phyloP scores from a whole-genome alignment of 2,888 invertebrate genomes.

The Drosophila hawaiiensis region DNA sequence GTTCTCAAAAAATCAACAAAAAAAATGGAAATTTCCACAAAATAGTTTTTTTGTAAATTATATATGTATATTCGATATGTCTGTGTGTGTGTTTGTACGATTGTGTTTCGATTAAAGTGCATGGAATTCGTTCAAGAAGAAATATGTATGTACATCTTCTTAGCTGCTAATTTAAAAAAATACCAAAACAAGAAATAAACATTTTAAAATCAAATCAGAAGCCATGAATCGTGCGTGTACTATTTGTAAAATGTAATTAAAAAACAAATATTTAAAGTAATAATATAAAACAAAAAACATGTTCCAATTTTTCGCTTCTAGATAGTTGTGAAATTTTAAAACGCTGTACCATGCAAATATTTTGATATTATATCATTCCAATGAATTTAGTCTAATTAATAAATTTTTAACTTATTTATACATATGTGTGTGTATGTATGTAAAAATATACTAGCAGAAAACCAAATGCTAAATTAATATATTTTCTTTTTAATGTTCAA shows the following conservation, averaged over 20 bases:
- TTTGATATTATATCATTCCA: constrained; percentile 84
- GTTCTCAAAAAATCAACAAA: constrained; percentile 14
- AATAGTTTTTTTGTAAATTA: constrained; percentile 54
- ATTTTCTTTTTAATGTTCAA: constrained; percentile 81
- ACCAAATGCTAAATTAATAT: constrained; percentile 65
- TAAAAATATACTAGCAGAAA: constrained; percentile 32
- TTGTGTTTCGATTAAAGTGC: constrained; percentile 48
- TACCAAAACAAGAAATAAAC: constrained; percentile 12
- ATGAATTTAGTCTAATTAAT: constrained; percentile 84
- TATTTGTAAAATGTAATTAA: constrained; percentile 64
- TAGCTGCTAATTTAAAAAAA: constrained; percentile 28
- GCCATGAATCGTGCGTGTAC: constrained; percentile 61
- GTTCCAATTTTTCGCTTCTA: constrained; percentile 77
- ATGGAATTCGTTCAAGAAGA: constrained; percentile 31
- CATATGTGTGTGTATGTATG: constrained; percentile 65
- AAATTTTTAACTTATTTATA: constrained; percentile 81
- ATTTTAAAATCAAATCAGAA: constrained; percentile 49
- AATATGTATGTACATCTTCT: constrained; percentile 27
- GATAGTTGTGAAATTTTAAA: constrained; percentile 80
- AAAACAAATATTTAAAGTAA: constrained; percentile 9
- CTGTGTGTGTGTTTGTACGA: constrained; percentile 43
- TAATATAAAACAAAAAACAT: constrained; percentile 33
- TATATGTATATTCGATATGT: constrained; percentile 38
- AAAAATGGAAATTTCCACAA: constrained; percentile 1
- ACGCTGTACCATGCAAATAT: constrained; percentile 79